phyloP scores from a whole-genome alignment of 2,113 vertebrate genomes.

The Corythoichthys haematopterus region DNA sequence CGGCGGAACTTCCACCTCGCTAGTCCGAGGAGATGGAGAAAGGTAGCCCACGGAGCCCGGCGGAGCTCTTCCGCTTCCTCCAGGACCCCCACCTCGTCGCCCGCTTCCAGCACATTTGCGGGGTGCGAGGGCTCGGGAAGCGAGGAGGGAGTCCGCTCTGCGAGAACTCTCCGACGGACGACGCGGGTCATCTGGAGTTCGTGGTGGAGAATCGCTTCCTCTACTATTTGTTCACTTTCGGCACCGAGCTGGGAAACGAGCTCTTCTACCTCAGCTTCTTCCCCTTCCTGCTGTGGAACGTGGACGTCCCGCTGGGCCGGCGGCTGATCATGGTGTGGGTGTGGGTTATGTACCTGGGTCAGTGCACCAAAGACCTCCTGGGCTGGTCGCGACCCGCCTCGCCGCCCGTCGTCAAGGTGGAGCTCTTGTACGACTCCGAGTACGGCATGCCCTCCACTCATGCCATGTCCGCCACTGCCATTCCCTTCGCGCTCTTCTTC shows the following conservation, averaged over 20 bases:
- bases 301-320: conserved; percentile 84
- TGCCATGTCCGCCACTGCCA: conserved; percentile 95
- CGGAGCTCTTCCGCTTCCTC: conserved; percentile 61
- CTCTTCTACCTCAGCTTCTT: conserved; percentile 93
- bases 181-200: conserved; percentile 76
- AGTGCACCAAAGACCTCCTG: conserved; percentile 94
- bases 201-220: conserved; percentile 78
- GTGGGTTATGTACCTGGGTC: conserved; percentile 96
- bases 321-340: conserved; percentile 89
- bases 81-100: conserved; percentile 86
- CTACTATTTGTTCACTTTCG: conserved; percentile 87
- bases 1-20: no score
- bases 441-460: conserved; percentile 99
- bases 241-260: conserved; percentile 95
- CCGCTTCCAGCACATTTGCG: conserved; percentile 85
- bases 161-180: conserved; percentile 87
- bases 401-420: conserved; percentile 91
- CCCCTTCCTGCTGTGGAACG: conserved; percentile 90
- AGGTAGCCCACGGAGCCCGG: conserved; percentile 6
- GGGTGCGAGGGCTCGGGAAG: conserved; percentile 65
- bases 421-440: conserved; percentile 96
- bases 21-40: conserved; percentile 43
- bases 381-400: conserved; percentile 89
- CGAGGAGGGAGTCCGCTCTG: conserved; percentile 60
- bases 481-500: conserved; percentile 84